phyloP scores from a whole-genome alignment of 2,888 invertebrate species.

The Drosophila pullipes region DNA sequence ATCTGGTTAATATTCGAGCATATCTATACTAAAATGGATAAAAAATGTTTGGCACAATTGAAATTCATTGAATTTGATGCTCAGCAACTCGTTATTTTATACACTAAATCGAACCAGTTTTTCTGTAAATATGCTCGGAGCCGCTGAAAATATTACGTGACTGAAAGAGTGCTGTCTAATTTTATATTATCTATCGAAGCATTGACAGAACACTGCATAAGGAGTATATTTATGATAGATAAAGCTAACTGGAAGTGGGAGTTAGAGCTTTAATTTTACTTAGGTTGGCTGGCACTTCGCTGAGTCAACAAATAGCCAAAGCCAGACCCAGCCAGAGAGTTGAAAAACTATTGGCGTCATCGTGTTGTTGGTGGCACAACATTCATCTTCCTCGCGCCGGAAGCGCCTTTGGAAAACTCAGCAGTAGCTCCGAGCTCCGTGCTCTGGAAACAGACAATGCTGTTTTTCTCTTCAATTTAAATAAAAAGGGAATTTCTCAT shows the following conservation, averaged over 20 bases:
- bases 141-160: background rate
- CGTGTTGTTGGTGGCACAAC: conserved; percentile 82
- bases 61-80: background rate
- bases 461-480: conserved; percentile 70
- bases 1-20: background rate
- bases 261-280: background rate
- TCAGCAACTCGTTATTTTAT: background rate
- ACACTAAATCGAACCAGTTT: background rate
- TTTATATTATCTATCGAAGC: background rate
- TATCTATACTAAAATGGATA: background rate
- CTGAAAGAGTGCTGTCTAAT: background rate
- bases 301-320: conserved; percentile 55
- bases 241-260: background rate
- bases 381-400: conserved; percentile 84
- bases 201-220: background rate
- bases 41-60: background rate
- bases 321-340: conserved; percentile 25
- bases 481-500: conserved; percentile 77
- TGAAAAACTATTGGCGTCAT: conserved; percentile 82
- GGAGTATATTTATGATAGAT: too few relatives aligned
- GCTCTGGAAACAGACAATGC: conserved; percentile 15
- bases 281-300: conserved; percentile 24
- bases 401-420: conserved; percentile 74
- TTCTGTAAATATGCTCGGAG: background rate
- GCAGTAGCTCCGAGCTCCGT: conserved; percentile 40